Evolutionary conservation across 2,113 vertebrate species (phyloP).

Genomic region (Paramormyrops kingsleyae): DNA sequence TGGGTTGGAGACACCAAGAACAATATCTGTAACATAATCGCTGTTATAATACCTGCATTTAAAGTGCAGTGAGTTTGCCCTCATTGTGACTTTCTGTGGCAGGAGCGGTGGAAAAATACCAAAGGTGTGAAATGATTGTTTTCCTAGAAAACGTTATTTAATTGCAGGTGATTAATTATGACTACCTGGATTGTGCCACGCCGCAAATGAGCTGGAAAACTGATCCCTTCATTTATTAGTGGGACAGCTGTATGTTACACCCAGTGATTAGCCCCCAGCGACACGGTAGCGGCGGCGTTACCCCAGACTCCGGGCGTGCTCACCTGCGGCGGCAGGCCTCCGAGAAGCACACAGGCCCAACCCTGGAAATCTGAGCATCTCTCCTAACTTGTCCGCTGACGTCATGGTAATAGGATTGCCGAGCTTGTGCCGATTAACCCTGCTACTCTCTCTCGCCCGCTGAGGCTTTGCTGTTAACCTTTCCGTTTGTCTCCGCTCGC

Average conservation of each 20-base stretch:
- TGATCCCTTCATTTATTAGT: neutral
- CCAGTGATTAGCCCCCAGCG: neutral
- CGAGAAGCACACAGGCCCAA: neutral
- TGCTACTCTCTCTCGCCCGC: slow-evolving; percentile 26
- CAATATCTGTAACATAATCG: neutral
- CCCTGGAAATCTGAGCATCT: neutral
- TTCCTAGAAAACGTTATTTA: neutral
- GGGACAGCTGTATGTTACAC: neutral
- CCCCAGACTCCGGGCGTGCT: neutral
- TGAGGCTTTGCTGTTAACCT: slow-evolving; percentile 8
- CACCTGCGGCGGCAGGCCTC: neutral
- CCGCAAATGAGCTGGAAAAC: neutral
- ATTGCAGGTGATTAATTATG: neutral
- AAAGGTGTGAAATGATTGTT: neutral
- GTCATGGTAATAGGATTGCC: slow-evolving; percentile 53
- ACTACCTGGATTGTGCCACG: neutral
- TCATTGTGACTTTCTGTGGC: neutral
- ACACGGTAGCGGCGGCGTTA: neutral
- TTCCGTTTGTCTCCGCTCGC: neutral
- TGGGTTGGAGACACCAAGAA: neutral
- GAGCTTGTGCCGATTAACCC: slow-evolving; percentile 51
- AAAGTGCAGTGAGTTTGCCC: neutral
- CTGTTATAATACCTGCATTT: neutral
- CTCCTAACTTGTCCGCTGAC: slow-evolving; percentile 39
- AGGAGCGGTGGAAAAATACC: neutral